phyloP scores from a whole-genome alignment of 2,113 vertebrate species.

The Ornithorhynchus anatinus region DNA sequence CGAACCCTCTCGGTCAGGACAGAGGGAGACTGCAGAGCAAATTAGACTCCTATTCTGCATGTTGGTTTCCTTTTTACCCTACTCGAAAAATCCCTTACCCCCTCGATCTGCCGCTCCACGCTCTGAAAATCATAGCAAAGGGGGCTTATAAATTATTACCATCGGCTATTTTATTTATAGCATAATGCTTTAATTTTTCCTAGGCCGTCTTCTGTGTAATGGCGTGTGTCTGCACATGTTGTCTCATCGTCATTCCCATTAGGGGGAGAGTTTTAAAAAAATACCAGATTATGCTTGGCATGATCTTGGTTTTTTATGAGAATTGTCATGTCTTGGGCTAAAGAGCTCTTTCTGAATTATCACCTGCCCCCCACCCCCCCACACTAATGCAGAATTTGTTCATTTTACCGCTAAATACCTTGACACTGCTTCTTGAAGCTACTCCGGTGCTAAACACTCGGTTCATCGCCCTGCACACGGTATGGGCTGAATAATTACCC shows the following conservation, averaged over 20 bases:
- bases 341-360: background rate
- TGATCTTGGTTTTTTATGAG: background rate
- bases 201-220: background rate
- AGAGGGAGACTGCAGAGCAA: background rate
- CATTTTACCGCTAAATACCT: too few species aligned
- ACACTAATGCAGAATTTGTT: background rate
- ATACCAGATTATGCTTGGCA: background rate
- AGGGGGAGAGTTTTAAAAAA: background rate
- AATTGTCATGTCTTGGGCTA: background rate
- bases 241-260: background rate
- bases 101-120: background rate
- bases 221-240: background rate
- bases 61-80: background rate
- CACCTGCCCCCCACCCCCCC: background rate
- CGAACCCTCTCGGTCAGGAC: background rate
- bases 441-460: too few species aligned
- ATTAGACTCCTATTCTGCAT: background rate
- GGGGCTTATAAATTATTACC: background rate
- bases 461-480: too few species aligned
- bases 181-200: slow-evolving; percentile 14
- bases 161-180: background rate
- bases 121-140: background rate
- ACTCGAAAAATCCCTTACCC: background rate
- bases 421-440: too few species aligned
- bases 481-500: too few species aligned